phyloP scores from a whole-genome alignment of 1,140 invertebrate species.

The Drosophila teissieri region DNA sequence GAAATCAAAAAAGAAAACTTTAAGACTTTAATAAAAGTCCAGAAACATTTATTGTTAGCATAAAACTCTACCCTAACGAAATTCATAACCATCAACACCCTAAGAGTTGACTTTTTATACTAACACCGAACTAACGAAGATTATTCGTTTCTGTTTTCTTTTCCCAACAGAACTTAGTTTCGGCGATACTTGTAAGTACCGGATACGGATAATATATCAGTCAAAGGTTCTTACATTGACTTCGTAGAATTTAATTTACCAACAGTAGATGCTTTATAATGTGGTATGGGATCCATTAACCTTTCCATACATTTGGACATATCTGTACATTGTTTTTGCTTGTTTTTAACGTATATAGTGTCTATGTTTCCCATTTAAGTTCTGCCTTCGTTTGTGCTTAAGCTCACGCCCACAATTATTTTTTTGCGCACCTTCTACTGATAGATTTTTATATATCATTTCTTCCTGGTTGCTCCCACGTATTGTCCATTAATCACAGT shows the following conservation, averaged over 20 bases:
- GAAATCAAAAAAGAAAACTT: too few species aligned
- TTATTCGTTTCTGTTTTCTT: constrained; percentile 45
- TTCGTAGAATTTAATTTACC: not conserved
- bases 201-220: constrained; percentile 37
- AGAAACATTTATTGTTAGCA: not conserved
- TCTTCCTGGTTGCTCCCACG: constrained; percentile 3
- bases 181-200: constrained; percentile 84
- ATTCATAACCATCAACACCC: constrained; percentile 9
- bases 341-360: constrained; percentile 19
- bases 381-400: constrained; percentile 19
- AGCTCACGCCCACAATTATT: constrained; percentile 1
- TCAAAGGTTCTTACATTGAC: not conserved
- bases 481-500: not conserved
- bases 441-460: constrained; percentile 4
- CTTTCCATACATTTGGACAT: too few species aligned
- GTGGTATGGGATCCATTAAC: constrained; percentile 2
- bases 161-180: constrained; percentile 83
- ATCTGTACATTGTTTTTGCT: constrained; percentile 32
- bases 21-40: not conserved
- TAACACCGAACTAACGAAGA: constrained; percentile 52
- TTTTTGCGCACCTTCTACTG: not conserved
- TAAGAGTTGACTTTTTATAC: constrained; percentile 30
- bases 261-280: constrained; percentile 1
- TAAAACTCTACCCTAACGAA: not conserved
- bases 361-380: constrained; percentile 17